Conservation (phyloP, 2,113 vertebrate genomes). For the Siphamia tubifer region DNA sequence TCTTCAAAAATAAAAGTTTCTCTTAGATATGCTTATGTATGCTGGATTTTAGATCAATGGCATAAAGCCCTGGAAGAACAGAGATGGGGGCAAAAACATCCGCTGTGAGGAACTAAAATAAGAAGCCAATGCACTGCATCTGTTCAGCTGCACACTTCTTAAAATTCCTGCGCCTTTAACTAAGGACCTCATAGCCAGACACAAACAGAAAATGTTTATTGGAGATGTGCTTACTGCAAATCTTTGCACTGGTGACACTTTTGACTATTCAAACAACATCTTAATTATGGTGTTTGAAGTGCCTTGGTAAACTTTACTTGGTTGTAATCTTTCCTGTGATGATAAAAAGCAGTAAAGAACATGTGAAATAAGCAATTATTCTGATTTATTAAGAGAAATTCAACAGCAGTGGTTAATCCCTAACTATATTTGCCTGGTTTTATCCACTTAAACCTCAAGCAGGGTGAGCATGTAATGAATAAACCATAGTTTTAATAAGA, state of each 20-base stretch:
- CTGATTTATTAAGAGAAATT: background rate
- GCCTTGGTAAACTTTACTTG: background rate
- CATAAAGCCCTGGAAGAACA: slow-evolving; percentile 40
- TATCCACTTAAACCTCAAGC: background rate
- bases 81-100: slow-evolving; percentile 35
- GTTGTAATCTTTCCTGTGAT: background rate
- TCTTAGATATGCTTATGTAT: slow-evolving; percentile 40
- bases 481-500: slow-evolving; percentile 17
- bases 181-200: slow-evolving; percentile 6
- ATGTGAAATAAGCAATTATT: background rate
- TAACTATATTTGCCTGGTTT: background rate
- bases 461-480: background rate
- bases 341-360: background rate
- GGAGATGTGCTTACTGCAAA: slow-evolving; percentile 3
- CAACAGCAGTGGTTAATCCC: background rate
- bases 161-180: slow-evolving; percentile 10
- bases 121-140: slow-evolving; percentile 37
- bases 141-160: slow-evolving; percentile 22
- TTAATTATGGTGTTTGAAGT: slow-evolving; percentile 37
- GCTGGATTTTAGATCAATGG: slow-evolving; percentile 50
- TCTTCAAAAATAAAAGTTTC: slow-evolving; percentile 36
- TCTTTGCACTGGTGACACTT: slow-evolving; percentile 14
- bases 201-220: slow-evolving; percentile 32
- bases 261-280: slow-evolving; percentile 17
- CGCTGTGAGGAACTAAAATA: slow-evolving; percentile 40